Conservation (phyloP, 2,113 vertebrate genomes). For the Lamprotornis superbus region DNA sequence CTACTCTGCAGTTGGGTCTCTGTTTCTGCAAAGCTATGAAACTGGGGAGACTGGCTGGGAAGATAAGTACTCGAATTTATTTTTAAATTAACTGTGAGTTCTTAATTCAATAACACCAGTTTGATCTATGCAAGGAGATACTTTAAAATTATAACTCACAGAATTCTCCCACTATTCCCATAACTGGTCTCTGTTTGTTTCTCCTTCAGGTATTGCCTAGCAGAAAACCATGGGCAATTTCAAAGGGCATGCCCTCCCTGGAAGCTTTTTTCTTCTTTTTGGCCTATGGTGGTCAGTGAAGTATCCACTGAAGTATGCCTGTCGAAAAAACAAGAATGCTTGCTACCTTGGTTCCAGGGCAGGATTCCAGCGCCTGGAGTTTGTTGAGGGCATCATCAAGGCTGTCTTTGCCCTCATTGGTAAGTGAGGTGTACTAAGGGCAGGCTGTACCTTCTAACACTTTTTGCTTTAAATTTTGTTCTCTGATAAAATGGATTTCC, state of each 20-base stretch:
- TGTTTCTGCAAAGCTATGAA: background rate
- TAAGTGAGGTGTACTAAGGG: slow-evolving; percentile 51
- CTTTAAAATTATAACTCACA: background rate
- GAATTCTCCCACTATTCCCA: background rate
- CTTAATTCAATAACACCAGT: background rate
- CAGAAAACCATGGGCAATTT: slow-evolving; percentile 86
- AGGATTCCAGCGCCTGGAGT: slow-evolving; percentile 83
- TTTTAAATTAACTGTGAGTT: background rate
- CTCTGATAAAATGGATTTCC: background rate
- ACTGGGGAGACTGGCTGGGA: background rate
- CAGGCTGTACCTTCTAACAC: background rate
- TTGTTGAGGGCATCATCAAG: slow-evolving; percentile 80
- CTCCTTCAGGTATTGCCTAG: background rate
- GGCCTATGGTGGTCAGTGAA: slow-evolving; percentile 94
- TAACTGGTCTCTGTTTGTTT: background rate
- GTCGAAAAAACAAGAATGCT: slow-evolving; percentile 82
- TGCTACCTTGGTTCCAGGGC: slow-evolving; percentile 82
- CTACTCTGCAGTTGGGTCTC: background rate
- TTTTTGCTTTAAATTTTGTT: background rate
- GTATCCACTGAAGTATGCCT: slow-evolving; percentile 81
- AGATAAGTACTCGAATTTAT: background rate
- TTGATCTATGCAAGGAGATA: background rate
- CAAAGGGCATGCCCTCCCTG: slow-evolving; percentile 91
- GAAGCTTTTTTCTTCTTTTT: slow-evolving; percentile 85
- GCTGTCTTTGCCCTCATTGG: slow-evolving; percentile 84